These are phyloP conservation scores for Anhinga rufa DNA, from an alignment of 2,113 vertebrate genomes.

Conservation along the genomic window DNA sequence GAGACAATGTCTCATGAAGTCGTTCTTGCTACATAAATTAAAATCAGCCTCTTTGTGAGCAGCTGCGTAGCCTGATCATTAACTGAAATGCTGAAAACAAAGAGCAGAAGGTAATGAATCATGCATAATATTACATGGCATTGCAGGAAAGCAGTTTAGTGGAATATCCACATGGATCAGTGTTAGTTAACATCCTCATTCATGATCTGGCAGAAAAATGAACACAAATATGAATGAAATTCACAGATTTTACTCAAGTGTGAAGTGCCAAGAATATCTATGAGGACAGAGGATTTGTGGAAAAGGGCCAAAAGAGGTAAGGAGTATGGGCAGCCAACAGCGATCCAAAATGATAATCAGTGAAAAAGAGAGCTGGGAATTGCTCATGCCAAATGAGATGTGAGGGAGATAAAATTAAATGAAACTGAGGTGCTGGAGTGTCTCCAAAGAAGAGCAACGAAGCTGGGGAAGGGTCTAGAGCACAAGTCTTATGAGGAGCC, in stretches of 20 bases:
- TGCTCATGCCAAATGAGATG: neutral
- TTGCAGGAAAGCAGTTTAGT: neutral
- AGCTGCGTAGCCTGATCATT: neutral
- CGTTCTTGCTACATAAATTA: neutral
- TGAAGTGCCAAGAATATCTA: neutral
- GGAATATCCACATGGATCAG: neutral
- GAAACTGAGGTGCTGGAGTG: neutral
- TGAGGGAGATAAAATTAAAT: neutral
- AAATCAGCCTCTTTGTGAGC: neutral
- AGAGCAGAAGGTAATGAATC: neutral
- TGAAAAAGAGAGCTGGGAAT: neutral
- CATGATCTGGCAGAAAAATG: neutral
- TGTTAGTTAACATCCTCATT: neutral
- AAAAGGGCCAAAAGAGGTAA: neutral
- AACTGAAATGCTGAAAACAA: neutral
- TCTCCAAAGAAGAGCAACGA: neutral
- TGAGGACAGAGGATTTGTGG: neutral
- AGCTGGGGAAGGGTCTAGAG: neutral
- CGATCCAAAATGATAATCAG: neutral
- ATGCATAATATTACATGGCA: neutral
- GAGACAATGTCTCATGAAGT: neutral
- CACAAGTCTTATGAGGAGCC: rapidly evolving
- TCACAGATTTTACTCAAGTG: neutral
- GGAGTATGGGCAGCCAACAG: neutral
- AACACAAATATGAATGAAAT: neutral